A percentile compares a stretch with the other conserved stretches of the same genome.
Evolutionary conservation across 2,113 vertebrate species (phyloP).

Genomic region (Leucoraja erinaceus): DNA sequence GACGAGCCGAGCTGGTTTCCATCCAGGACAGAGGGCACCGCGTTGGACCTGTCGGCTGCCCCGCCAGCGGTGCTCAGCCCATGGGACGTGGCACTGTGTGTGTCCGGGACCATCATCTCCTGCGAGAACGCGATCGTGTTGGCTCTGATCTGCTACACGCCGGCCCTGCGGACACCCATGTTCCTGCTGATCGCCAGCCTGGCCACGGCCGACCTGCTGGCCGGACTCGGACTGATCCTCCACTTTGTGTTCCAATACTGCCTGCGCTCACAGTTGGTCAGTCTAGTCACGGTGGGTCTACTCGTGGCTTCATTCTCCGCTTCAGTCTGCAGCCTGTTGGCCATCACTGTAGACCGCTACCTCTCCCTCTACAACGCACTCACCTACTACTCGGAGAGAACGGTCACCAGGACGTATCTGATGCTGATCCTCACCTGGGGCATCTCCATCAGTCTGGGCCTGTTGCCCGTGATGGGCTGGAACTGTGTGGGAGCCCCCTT

Average conservation of each 20-base stretch:
- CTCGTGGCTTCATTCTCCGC: conserved; percentile 79
- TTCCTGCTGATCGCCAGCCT: conserved; percentile 84
- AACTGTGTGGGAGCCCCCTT: conserved; percentile 69
- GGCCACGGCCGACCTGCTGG: conserved; percentile 80
- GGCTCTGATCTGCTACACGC: conserved; percentile 73
- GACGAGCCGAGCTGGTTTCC: conserved; percentile 47
- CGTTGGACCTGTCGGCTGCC: conserved; percentile 50
- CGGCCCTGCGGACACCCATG: conserved; percentile 72
- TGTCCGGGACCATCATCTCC: conserved; percentile 81
- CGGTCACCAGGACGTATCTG: conserved; percentile 68
- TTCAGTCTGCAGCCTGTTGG: conserved; percentile 79
- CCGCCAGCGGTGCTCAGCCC: conserved; percentile 58
- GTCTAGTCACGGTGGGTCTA: conserved; percentile 72
- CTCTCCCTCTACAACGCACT: conserved; percentile 83
- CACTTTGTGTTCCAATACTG: conserved; percentile 79
- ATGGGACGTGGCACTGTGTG: conserved; percentile 79
- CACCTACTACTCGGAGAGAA: conserved; percentile 77
- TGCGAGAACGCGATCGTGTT: conserved; percentile 83
- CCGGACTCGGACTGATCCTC: conserved; percentile 74
- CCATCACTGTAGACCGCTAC: conserved; percentile 86
- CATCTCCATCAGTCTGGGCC: conserved; percentile 65
- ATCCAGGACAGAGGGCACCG: conserved; percentile 41
- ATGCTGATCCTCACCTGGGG: conserved; percentile 78
- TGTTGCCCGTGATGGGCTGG: conserved; percentile 80
- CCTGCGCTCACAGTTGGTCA: conserved; percentile 58